Evolutionary conservation across 2,113 vertebrate genomes (phyloP), one percentile per base, ranked within the genome.

Genomic region (Melanotaenia duboulayi): DNA sequence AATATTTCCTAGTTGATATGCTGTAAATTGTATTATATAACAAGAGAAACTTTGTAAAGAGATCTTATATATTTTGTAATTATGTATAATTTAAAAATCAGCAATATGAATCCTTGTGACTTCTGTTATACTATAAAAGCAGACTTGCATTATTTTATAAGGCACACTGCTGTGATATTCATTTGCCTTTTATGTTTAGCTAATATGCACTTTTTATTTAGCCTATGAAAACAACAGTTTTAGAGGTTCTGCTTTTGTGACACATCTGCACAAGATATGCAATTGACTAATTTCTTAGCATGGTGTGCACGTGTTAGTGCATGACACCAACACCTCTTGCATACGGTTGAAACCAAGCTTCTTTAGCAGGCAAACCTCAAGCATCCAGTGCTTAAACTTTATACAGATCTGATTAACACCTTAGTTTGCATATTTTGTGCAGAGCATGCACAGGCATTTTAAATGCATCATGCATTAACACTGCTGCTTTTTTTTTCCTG

Each of bases 31-130:
- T 98, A 97, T 96, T 93, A 96, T 98, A 98, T 76, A 84, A 89
- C 90, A 85, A 82, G 81, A 96, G 62, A 87, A 86, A 91, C 96
- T 98, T 98, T 99, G 96, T 98, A 98, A 97, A 99, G 97, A 98
- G 96, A 98, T 96, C 95, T 95, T 97, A 95, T 99, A 98, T 98
- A 98, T 99, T 99, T 99, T 98, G 96, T 98, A 97, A 98, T 96
- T 96, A 96, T 95, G 95, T 96, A 96, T 92, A 82, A 94, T 96
- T 96, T 94, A 96, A 95, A 94, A 91, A 91, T 95, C 96, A 98
- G 98, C 97, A 99, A 99, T 99, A 99, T 94, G 95, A 94, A 94
- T 94, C 94, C 92, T 95, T 91, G 95, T 92, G 93, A 95, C 92
- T 93, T 90, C 90, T 94, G 90, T 91, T 94, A 93, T 93, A 82